A percentile compares a stretch with the other conserved stretches of the same genome.
Evolutionary conservation across 2,113 vertebrate genomes (phyloP).

Genomic region (Montifringilla adamsi): DNA sequence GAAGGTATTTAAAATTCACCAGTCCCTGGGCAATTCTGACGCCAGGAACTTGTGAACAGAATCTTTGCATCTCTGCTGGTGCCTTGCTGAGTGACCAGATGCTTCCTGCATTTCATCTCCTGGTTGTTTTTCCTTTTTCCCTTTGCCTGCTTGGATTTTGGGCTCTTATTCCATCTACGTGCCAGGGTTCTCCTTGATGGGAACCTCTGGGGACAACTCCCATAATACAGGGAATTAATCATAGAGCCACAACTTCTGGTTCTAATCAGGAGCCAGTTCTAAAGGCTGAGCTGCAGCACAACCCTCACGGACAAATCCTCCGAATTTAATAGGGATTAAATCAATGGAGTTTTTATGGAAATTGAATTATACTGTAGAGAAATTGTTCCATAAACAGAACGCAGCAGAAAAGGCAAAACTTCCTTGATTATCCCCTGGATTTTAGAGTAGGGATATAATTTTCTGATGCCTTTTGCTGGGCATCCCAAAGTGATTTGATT

Average conservation of each 20-base stretch:
- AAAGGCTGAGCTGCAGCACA: background rate
- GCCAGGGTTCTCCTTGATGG: background rate
- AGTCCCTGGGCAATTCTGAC: background rate
- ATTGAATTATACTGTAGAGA: background rate
- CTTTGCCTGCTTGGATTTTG: background rate
- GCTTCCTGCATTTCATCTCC: background rate
- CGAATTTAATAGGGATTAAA: constrained; percentile 36
- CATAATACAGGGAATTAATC: constrained; percentile 28
- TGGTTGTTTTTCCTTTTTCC: background rate
- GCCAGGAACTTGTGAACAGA: background rate
- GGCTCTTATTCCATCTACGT: background rate
- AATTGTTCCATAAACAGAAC: background rate
- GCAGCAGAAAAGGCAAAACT: background rate
- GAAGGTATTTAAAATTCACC: background rate
- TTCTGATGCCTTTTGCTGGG: background rate
- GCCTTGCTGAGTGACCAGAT: background rate
- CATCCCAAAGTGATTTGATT: background rate
- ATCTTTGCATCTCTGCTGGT: background rate
- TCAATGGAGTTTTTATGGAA: background rate
- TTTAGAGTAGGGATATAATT: background rate
- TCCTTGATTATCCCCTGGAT: background rate
- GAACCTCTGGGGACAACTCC: background rate
- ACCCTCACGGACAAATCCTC: constrained; percentile 6
- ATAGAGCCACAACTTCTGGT: background rate
- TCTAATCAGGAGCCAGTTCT: constrained; percentile 39